phyloP scores from a whole-genome alignment of 2,888 invertebrate genomes.

The Drosophila fungiperda region DNA sequence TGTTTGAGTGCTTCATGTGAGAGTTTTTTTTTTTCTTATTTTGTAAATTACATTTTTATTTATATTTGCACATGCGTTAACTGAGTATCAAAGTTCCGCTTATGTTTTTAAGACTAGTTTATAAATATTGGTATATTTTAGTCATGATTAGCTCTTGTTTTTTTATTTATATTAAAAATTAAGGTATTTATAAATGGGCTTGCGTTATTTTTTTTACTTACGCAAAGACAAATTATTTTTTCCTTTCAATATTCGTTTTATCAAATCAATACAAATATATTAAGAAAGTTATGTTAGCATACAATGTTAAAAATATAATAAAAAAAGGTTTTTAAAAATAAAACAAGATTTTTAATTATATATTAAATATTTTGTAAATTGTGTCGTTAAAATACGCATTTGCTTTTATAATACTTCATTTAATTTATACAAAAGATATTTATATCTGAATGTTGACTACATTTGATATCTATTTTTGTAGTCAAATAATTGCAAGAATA shows the following conservation, averaged over 20 bases:
- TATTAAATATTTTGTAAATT: not conserved
- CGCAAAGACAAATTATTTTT: not conserved
- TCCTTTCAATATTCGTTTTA: not conserved
- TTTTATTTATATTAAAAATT: not conserved
- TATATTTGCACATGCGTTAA: not conserved
- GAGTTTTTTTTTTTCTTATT: not conserved
- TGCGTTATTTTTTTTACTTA: not conserved
- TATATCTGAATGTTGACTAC: not conserved
- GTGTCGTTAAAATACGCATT: not conserved
- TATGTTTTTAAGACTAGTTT: not conserved
- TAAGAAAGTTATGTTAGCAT: not conserved
- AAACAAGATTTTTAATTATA: not conserved
- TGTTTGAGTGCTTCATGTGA: not conserved
- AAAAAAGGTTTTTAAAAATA: not conserved
- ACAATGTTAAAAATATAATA: not conserved
- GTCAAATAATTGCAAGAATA: constrained; percentile 3
- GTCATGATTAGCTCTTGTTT: not conserved
- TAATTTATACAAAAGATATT: not conserved
- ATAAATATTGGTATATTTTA: not conserved
- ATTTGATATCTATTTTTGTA: constrained; percentile 6
- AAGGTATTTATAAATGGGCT: not conserved
- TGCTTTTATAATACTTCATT: not conserved
- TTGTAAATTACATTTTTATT: not conserved
- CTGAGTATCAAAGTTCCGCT: not conserved
- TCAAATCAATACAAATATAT: not conserved